Base-by-base conservation (phyloP, 2,888 invertebrate genomes). In the Didymodactylos carnosus region DNA sequence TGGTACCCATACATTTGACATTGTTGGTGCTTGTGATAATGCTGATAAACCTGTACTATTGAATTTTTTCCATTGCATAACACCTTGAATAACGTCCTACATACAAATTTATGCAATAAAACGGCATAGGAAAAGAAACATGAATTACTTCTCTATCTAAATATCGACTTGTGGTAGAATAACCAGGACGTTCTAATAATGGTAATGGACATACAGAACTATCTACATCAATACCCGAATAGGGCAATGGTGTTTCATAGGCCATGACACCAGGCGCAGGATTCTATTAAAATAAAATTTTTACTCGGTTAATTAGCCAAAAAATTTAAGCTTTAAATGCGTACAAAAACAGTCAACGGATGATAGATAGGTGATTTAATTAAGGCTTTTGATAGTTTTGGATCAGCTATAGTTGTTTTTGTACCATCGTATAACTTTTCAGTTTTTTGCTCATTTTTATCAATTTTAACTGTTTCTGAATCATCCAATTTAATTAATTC, bases 1-100 rank as follows among this genome's bases (percentile, higher is more conserved):
- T 14, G 83, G 82, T 8, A 82, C 80, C 82, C 83, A 83, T 27
- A 82, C 81, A 76, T 78, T 81, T 23, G 81, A 80, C 35, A 83
- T 78, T 29, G 82, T 82, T 3, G 82, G 81, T 2, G 79, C 81
- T 77, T 81, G 80, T 53, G 80, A 76, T 70, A 82, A 77, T 2
- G 82, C 80, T 7, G 79, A 80, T 23, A 83, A 78, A 27, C 82
- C 81, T 73, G 80, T 82, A 10, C 82, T 82, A 3, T 82, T 82
- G 76, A 83, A 82, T 76, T 80, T 82, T 78, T 81, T 82, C 83
- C 83, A 83, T 27, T 78, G 76, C 82, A 82, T 82, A 10, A 80
- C 78, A 7, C 83, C 82, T 70, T 79, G 76, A 46, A 83, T 79
- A 11, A 80, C 78, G 76, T 83, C 82, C 82, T 82, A 76, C 16